Percentiles rank a stretch among this genome's conserved stretches.
Conservation (phyloP, 2,113 vertebrate species). For the Psettodes erumei region DNA sequence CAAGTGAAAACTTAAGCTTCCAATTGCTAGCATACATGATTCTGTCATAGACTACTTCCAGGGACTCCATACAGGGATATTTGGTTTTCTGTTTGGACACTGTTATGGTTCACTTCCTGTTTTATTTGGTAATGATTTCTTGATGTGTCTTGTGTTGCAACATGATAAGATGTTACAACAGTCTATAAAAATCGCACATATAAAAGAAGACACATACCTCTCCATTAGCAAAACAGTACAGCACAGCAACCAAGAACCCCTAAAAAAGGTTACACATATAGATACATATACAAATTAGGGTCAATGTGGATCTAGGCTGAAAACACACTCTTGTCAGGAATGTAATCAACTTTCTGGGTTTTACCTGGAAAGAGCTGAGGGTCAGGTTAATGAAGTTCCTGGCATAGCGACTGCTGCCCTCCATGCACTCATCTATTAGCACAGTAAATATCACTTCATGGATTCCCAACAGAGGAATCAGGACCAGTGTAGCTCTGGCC, state of each 20-base stretch:
- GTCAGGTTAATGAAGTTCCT: conserved; percentile 91
- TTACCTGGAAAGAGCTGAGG: conserved; percentile 92
- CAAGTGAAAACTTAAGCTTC: not conserved
- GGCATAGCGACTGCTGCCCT: conserved; percentile 84
- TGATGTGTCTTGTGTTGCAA: no score
- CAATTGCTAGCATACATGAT: not conserved
- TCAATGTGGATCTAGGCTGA: not conserved
- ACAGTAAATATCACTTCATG: conserved; percentile 92
- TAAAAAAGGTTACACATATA: conserved; percentile 70
- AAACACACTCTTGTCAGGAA: not conserved
- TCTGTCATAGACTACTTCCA: no score
- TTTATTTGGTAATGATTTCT: no score
- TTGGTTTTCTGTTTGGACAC: no score
- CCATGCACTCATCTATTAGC: conserved; percentile 89
- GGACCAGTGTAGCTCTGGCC: conserved; percentile 91
- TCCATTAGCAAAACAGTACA: conserved; percentile 96
- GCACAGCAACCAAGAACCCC: conserved; percentile 92
- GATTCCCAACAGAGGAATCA: conserved; percentile 94
- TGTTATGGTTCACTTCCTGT: no score
- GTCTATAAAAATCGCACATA: not conserved
- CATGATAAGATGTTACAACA: no score
- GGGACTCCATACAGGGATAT: no score
- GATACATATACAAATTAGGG: not conserved
- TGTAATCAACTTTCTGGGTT: not conserved
- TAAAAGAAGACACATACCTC: conserved; percentile 85